These are phyloP conservation scores for Megaceryle torquata DNA, from an alignment of 2,113 vertebrate species.

Conservation along the genomic window DNA sequence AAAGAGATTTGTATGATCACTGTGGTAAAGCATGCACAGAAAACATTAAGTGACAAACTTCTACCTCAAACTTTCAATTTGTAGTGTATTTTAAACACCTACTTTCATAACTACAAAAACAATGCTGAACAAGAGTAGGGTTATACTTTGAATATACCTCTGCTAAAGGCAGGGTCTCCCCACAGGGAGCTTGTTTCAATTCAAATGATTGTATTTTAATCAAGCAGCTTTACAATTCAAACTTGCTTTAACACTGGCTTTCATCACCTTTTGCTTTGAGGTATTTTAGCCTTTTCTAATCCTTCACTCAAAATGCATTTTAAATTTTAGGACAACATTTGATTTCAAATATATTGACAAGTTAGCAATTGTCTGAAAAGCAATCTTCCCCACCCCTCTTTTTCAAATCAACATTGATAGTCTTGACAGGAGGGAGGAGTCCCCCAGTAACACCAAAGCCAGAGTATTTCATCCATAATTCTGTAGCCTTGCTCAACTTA, in stretches of 20 bases:
- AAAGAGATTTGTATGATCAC: background rate
- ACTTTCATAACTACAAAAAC: background rate
- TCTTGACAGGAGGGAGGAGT: background rate
- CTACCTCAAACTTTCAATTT: background rate
- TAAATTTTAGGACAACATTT: background rate
- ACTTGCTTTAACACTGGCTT: background rate
- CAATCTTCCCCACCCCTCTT: background rate
- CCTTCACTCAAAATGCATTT: background rate
- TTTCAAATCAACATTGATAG: background rate
- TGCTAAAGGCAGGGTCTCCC: background rate
- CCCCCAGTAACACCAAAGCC: background rate
- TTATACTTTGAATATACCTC: background rate
- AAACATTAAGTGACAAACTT: background rate
- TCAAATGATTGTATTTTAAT: background rate
- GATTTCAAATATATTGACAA: background rate
- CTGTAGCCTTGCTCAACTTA: background rate
- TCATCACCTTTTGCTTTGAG: background rate
- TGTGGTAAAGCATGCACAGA: background rate
- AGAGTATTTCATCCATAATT: background rate
- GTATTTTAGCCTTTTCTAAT: background rate
- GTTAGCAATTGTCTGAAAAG: background rate
- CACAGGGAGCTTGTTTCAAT: background rate
- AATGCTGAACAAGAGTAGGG: background rate
- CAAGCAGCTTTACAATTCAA: background rate
- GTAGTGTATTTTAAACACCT: background rate